Base-by-base conservation (phyloP, 2,797 vertebrate species). In the Dendrocincla tyrannina region DNA sequence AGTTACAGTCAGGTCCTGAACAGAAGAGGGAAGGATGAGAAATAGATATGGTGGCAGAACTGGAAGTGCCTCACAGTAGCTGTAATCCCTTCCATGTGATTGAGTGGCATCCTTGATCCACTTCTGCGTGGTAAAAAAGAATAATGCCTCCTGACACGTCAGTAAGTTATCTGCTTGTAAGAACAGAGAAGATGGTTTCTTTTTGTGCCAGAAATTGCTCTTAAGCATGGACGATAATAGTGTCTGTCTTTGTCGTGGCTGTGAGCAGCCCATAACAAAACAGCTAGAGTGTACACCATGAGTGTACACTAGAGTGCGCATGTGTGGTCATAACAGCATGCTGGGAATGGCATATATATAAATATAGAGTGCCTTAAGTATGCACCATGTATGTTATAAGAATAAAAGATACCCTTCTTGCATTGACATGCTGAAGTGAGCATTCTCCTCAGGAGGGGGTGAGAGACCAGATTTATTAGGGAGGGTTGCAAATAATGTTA, bases 181-280 rank as follows among this genome's bases (percentile, higher is more conserved):
- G 82, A 82, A 87, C 10, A 79, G 69, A 75, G 89, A 32, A 63
- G 73, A 70, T 77, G 32, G 39, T 76, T 94, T 76, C 77, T 35
- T 59, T 91, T 74, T 92, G 58, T 95, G 69, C 59, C 42, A 35
- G 72, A 86, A 95, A 93, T 95, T 93, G 88, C 69, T 93, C 79
- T 70, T 96, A 76, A 93, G 75, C 85, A 49, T 53, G 73, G 58
- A 32, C 84, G 82, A 37, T 85, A 94, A 63, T 50, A 27, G 37
- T 60, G 42, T 68, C 70, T 88, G 27, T 95, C 52, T 91, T 59
- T 85, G 83, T 92, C 66, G 46, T 2, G 17, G 53, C 58, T 56
- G 23, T 39, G 67, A 88, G 63, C 70, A 91, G 41, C 63, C 74
- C 52, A 11, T 82, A 86, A 80, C 73, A 15, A 59, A 94, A 73